Evolutionary conservation across 2,797 vertebrate species (phyloP).

Genomic region (Delichon dasypus): DNA sequence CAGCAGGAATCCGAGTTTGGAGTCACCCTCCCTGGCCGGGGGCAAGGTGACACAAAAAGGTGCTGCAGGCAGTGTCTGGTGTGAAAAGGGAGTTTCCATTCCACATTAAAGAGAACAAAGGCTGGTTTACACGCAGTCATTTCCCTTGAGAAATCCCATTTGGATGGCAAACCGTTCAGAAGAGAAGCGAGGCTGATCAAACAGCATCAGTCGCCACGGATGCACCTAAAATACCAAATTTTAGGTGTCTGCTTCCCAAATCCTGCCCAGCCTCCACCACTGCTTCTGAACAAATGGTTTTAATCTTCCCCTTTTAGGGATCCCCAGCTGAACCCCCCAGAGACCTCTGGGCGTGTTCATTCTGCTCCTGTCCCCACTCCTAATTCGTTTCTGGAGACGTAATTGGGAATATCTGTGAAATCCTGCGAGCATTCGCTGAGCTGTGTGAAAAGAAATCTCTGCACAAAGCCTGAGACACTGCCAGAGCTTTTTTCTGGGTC

Average conservation of each 20-base stretch:
- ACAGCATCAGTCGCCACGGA: neutral
- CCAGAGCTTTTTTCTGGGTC: neutral
- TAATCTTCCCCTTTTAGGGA: neutral
- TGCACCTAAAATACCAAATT: neutral
- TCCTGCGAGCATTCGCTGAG: constrained; percentile 36
- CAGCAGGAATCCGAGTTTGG: neutral
- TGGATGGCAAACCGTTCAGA: neutral
- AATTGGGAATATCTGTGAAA: constrained; percentile 54
- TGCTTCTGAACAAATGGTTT: neutral
- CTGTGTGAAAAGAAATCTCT: neutral
- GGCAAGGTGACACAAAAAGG: neutral
- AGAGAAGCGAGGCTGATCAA: neutral
- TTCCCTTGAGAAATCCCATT: neutral
- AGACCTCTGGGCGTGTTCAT: neutral
- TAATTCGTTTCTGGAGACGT: constrained; percentile 23
- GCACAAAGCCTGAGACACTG: neutral
- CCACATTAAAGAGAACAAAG: neutral
- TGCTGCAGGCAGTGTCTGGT: neutral
- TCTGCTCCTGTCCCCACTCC: neutral
- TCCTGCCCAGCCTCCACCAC: neutral
- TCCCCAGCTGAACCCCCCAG: neutral
- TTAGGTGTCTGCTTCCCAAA: too few relatives aligned
- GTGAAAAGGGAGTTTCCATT: neutral
- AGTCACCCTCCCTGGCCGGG: neutral
- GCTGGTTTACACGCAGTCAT: neutral